Evolutionary conservation across 2,113 vertebrate genomes (phyloP).

Genomic region (Aspidoscelis tigris): DNA sequence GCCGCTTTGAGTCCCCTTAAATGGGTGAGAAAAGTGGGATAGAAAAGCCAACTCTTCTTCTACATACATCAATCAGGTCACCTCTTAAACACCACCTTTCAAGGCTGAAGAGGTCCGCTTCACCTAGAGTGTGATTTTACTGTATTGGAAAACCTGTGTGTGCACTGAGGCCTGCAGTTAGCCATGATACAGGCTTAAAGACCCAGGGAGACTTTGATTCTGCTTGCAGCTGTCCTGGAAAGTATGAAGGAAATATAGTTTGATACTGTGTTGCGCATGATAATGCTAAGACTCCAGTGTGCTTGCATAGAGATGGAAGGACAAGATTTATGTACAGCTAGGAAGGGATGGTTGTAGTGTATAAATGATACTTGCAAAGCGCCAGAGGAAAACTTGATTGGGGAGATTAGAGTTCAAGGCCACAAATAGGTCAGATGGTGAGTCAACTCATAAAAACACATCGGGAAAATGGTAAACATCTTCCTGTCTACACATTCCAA

Average conservation of each 20-base stretch:
- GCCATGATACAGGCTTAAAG: neutral
- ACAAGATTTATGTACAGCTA: slow-evolving; percentile 70
- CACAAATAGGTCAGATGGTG: slow-evolving; percentile 37
- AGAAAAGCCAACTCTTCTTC: too few species aligned
- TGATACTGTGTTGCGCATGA: slow-evolving; percentile 17
- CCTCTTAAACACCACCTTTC: too few species aligned
- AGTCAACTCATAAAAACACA: slow-evolving; percentile 49
- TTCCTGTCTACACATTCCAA: neutral
- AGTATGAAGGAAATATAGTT: slow-evolving; percentile 25
- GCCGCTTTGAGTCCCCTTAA: too few species aligned
- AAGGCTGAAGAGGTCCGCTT: too few species aligned
- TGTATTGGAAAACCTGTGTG: too few species aligned
- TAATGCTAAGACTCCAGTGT: slow-evolving; percentile 38
- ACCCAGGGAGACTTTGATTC: neutral
- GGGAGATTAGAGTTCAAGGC: slow-evolving; percentile 58
- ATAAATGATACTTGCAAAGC: slow-evolving; percentile 59
- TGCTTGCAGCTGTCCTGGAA: neutral
- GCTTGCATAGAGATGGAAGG: slow-evolving; percentile 51
- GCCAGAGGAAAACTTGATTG: slow-evolving; percentile 55
- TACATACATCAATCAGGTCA: too few species aligned
- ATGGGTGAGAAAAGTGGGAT: too few species aligned
- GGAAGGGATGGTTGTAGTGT: slow-evolving; percentile 51
- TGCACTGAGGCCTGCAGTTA: neutral
- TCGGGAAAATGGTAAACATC: slow-evolving; percentile 43
- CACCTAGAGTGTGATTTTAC: too few species aligned